Base-by-base conservation (phyloP, 92 coral and sea anemone genomes). In the Bergia puertoricense region DNA sequence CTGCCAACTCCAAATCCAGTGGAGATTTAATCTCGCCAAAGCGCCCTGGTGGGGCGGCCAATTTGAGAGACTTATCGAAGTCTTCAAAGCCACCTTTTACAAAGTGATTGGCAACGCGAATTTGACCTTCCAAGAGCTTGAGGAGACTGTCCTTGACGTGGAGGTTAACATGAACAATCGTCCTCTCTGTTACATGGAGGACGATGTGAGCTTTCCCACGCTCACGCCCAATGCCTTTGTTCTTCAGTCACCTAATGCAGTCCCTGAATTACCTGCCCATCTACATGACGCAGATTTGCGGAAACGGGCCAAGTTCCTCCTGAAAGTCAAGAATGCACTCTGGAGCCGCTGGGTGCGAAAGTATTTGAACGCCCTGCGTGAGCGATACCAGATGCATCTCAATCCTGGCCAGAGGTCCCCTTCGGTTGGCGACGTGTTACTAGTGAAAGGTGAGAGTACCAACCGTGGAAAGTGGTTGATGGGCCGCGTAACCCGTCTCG, bases 261-360 rank as follows among this genome's bases (percentile, higher is more conserved):
- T 54, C 41, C 83, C 83, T 8, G 69, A 79, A 2, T 3, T 79
- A 9, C 83, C 83, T 6, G 69, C n/a, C 10, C 44, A 79, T n/a
- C 42, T 79, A 1, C 83, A 79, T n/a, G 22, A 79, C 7, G 83
- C 69, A 1, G 43, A 7, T 50, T 14, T 79, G 14, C 83, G 83
- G 6, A 79, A 79, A n/a, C 39, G 69, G 14, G 83, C 83, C 43
- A n/a, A n/a, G 83, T 79, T 79, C 20, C 83, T 79, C 20, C 69
- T 79, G 2, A n/a, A n/a, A n/a, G 83, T 48, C 43, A 79, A 79
- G 68, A 14, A n/a, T 6, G 83, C 39, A 6, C 83, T 79, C 3
- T 79, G 69, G 83, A 41, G 13, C 56, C 62, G 81, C 62, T 77
- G 62, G 81, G 38, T 16, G 13, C 81, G 57, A 16, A 57, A 77